phyloP scores from a whole-genome alignment of 2,797 vertebrate genomes.

The Thaleichthys pacificus region DNA sequence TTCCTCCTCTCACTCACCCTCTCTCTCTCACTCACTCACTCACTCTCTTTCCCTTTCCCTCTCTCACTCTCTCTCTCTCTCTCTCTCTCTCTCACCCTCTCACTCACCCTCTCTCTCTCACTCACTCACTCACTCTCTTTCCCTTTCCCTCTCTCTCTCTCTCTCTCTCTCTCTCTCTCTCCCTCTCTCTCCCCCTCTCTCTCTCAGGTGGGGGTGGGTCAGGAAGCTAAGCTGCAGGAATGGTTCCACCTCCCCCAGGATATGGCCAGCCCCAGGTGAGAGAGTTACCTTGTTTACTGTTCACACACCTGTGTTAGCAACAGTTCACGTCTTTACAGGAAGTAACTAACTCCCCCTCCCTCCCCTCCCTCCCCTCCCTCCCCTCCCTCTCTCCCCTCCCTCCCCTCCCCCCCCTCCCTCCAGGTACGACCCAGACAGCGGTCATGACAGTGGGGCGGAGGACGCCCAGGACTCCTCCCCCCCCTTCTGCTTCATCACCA shows the following conservation, averaged over 20 bases:
- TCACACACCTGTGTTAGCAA: background rate
- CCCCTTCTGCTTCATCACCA: constrained; percentile 93
- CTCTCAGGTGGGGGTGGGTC: constrained; percentile 87
- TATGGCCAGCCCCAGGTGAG: constrained; percentile 90
- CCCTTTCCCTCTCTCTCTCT: constrained; percentile 10
- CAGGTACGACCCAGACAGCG: constrained; percentile 95
- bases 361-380: no score
- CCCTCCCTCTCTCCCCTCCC: no score
- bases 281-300: constrained; percentile 19
- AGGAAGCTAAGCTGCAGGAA: constrained; percentile 92
- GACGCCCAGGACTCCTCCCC: constrained; percentile 86
- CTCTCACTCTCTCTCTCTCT: background rate
- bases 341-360: background rate
- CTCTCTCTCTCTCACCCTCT: background rate
- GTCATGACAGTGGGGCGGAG: constrained; percentile 93
- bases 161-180: constrained; percentile 4
- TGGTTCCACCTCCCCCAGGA: constrained; percentile 95
- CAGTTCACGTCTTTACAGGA: constrained; percentile 22
- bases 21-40: constrained; percentile 31
- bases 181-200: background rate
- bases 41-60: background rate
- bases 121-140: constrained; percentile 1
- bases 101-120: constrained; percentile 2
- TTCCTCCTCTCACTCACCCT: background rate
- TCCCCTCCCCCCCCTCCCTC: background rate